Conservation (phyloP, 2,797 vertebrate genomes). For the Miichthys miiuy region DNA sequence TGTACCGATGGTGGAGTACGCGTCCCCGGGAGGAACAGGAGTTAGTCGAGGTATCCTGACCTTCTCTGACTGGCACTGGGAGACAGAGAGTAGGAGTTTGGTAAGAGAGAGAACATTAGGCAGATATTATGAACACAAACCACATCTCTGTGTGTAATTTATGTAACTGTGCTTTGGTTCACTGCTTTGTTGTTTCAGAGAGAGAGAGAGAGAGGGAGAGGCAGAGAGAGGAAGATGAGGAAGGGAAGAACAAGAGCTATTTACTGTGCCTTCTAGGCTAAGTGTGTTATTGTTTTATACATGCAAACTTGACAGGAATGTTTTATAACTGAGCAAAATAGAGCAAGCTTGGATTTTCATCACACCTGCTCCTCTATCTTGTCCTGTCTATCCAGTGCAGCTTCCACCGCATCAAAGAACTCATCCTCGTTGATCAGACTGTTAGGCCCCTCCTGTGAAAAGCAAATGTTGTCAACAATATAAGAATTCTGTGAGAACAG, state of each 20-base stretch:
- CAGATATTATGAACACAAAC: not conserved
- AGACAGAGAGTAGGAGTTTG: slow-evolving; percentile 35
- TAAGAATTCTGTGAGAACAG: not conserved
- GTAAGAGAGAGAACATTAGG: slow-evolving; percentile 9
- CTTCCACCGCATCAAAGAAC: slow-evolving; percentile 97
- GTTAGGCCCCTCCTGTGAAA: slow-evolving; percentile 89
- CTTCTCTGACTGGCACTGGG: slow-evolving; percentile 92
- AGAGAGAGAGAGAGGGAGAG: not conserved
- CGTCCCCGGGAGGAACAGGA: slow-evolving; percentile 87
- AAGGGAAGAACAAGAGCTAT: not conserved
- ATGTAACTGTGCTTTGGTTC: not conserved
- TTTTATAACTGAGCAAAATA: not conserved
- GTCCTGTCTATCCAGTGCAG: slow-evolving; percentile 95
- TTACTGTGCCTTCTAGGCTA: not conserved
- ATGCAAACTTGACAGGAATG: not conserved
- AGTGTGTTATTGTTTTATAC: not conserved
- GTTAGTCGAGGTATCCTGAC: slow-evolving; percentile 89
- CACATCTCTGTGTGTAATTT: not conserved
- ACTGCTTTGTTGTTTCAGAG: not conserved
- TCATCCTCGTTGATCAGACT: slow-evolving; percentile 97
- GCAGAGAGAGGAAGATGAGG: not conserved
- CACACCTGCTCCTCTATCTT: slow-evolving; percentile 97
- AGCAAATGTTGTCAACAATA: slow-evolving; percentile 17
- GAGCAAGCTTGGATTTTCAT: not conserved
- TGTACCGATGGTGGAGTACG: slow-evolving; percentile 88